phyloP scores from a whole-genome alignment of 2,797 vertebrate species.

The Paramormyrops hopkinsi region DNA sequence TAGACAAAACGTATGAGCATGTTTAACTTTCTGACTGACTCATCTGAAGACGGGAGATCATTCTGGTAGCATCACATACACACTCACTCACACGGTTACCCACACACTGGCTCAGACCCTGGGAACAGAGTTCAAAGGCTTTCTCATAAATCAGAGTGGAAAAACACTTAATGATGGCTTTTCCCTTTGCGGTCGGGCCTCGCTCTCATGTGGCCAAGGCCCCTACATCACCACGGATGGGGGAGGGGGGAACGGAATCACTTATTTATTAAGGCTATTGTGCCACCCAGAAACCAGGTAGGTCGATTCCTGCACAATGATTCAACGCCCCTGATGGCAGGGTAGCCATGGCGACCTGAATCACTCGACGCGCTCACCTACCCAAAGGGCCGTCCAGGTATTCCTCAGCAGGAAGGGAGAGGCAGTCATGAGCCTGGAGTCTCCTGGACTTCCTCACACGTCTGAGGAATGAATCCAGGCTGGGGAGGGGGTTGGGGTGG shows the following conservation, averaged over 20 bases:
- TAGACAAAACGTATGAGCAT: conserved; percentile 27
- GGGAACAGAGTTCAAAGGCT: conserved; percentile 44
- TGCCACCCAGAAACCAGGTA: conserved; percentile 20
- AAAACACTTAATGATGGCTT: conserved; percentile 45
- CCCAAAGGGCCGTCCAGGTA: background rate
- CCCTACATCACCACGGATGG: background rate
- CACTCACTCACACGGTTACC: conserved; percentile 39
- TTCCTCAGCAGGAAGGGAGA: background rate
- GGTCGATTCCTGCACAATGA: background rate
- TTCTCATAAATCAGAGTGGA: conserved; percentile 37
- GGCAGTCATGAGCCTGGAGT: background rate
- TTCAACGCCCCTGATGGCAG: background rate
- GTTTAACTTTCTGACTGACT: conserved; percentile 47
- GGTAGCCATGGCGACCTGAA: background rate
- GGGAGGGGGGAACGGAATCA: background rate
- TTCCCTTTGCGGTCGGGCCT: conserved; percentile 17
- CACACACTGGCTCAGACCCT: conserved; percentile 37
- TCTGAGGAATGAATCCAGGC: background rate
- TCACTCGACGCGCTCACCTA: background rate
- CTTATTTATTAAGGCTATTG: conserved; percentile 15
- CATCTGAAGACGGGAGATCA: conserved; percentile 40
- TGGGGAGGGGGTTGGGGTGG: background rate
- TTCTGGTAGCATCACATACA: conserved; percentile 47
- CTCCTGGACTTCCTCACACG: background rate
- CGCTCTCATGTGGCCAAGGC: conserved; percentile 14